A percentile compares a stretch with the other conserved stretches of the same genome.
These are phyloP conservation scores for Melierax canorus DNA, from an alignment of 2,113 vertebrate genomes.

Conservation along the genomic window DNA sequence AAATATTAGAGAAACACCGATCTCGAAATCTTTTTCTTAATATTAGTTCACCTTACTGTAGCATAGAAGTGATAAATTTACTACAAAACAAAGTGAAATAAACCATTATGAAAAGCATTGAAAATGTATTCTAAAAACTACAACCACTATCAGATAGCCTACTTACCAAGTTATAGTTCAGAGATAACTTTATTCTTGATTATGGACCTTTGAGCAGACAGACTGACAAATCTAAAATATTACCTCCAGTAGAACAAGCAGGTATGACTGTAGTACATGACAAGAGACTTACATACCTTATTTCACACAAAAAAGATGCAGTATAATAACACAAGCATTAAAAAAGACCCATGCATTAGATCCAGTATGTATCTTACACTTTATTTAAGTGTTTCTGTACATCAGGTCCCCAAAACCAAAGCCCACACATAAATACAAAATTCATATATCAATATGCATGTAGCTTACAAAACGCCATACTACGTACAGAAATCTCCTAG, in stretches of 20 bases:
- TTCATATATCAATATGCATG: not conserved
- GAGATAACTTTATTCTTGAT: not conserved
- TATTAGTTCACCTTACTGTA: not conserved
- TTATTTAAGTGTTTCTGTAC: constrained; percentile 53
- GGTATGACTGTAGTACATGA: not conserved
- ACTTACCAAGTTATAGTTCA: not conserved
- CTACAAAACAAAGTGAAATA: not conserved
- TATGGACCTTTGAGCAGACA: not conserved
- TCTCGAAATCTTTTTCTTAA: not conserved
- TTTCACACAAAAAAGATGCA: not conserved
- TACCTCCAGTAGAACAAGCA: not conserved
- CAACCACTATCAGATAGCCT: not conserved
- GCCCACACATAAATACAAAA: constrained; percentile 3
- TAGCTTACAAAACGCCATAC: not conserved
- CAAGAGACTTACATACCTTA: not conserved
- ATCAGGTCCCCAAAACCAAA: not conserved
- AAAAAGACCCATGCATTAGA: not conserved
- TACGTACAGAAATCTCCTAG: not conserved
- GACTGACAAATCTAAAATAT: not conserved
- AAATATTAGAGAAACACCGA: not conserved
- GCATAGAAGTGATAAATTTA: not conserved
- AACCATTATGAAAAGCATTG: not conserved
- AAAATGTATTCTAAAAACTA: not conserved
- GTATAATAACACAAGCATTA: not conserved
- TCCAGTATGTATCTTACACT: not conserved